phyloP scores from a whole-genome alignment of 2,888 invertebrate genomes.

The Paralinhomoeus sp. region DNA sequence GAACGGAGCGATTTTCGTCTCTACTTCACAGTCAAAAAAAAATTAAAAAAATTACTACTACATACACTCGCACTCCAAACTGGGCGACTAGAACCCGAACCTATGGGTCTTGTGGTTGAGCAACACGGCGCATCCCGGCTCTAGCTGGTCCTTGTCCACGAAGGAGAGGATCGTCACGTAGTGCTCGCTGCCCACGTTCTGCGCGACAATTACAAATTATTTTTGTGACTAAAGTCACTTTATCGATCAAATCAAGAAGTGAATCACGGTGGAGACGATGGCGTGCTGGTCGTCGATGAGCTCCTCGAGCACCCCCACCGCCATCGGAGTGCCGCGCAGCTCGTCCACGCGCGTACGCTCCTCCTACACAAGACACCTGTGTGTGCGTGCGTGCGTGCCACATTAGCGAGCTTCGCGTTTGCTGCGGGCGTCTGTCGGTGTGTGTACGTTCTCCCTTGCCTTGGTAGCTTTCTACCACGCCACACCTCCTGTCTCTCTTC shows the following conservation, averaged over 20 bases:
- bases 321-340: slow-evolving; percentile 94
- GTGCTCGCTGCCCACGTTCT: slow-evolving; percentile 77
- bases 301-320: slow-evolving; percentile 94
- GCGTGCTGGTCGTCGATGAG: slow-evolving; percentile 99
- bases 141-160: slow-evolving; percentile 81
- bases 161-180: slow-evolving; percentile 96
- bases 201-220: too few species aligned
- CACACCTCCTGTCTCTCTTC: slow-evolving; percentile 32
- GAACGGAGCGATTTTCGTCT: too few species aligned
- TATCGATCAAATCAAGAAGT: too few species aligned
- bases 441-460: too few species aligned
- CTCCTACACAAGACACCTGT: too few species aligned
- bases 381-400: too few species aligned
- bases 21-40: too few species aligned
- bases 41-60: background rate
- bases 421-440: too few species aligned
- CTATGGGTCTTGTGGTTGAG: slow-evolving; percentile 90
- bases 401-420: too few species aligned
- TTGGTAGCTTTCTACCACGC: too few species aligned
- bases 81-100: background rate
- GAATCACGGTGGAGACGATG: slow-evolving; percentile 59
- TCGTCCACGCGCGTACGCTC: slow-evolving; percentile 50
- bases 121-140: slow-evolving; percentile 92
- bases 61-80: background rate
- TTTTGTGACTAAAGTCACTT: too few species aligned